Evolutionary conservation across 2,113 vertebrate genomes (phyloP).

Genomic region (Pachypanchax playfairii): DNA sequence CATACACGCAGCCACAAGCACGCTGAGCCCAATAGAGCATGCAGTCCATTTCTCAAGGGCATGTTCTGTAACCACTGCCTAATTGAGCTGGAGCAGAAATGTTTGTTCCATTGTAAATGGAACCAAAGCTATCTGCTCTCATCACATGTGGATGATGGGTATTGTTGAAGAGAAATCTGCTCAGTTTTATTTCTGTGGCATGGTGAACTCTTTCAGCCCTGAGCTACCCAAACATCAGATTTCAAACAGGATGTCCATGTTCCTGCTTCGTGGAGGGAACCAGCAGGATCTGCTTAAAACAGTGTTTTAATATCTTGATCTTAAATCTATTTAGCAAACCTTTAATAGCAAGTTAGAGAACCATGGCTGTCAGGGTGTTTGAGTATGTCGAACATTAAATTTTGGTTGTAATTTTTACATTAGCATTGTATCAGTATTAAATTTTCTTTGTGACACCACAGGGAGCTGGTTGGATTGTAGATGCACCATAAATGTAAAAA

Average conservation of each 20-base stretch:
- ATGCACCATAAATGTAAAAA: no score
- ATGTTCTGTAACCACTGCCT: slow-evolving; percentile 63
- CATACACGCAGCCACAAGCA: slow-evolving; percentile 15
- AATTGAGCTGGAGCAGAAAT: slow-evolving; percentile 66
- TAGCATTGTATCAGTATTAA: no score
- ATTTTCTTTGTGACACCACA: no score
- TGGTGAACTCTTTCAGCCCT: slow-evolving; percentile 14
- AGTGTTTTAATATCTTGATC: neutral
- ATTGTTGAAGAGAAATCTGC: slow-evolving; percentile 32
- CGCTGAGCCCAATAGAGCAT: slow-evolving; percentile 58
- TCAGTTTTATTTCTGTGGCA: slow-evolving; percentile 16
- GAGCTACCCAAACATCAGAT: slow-evolving; percentile 8
- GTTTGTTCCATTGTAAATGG: slow-evolving; percentile 60
- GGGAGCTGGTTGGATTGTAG: no score
- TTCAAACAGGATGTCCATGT: slow-evolving; percentile 25
- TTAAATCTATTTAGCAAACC: no score
- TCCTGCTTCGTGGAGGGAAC: slow-evolving; percentile 5
- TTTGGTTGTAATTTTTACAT: no score
- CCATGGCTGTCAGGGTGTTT: no score
- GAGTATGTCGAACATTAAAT: no score
- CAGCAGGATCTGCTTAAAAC: neutral
- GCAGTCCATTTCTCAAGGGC: slow-evolving; percentile 71
- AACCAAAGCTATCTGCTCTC: slow-evolving; percentile 41
- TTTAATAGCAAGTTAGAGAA: no score
- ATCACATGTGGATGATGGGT: slow-evolving; percentile 39